Conservation (phyloP, 2,888 invertebrate species). For the Erynnis tages region DNA sequence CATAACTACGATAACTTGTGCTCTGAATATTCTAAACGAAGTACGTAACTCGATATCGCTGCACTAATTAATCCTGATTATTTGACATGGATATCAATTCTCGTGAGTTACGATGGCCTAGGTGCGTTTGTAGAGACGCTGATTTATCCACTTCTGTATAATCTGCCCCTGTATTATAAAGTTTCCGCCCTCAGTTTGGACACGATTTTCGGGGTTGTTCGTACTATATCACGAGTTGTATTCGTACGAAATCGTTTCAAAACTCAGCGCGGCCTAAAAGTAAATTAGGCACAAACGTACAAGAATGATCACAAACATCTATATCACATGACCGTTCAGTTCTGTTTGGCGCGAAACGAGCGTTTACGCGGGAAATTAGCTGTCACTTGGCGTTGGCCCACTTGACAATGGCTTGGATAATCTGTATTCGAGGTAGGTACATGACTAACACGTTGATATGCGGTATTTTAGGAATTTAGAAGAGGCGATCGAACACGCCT, state of each 20-base stretch:
- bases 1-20: not conserved
- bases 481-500: too few species aligned
- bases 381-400: slow-evolving; percentile 33
- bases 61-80: slow-evolving; percentile 21
- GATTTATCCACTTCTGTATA: slow-evolving; percentile 1
- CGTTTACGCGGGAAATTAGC: slow-evolving; percentile 41
- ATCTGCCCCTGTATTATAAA: too few species aligned
- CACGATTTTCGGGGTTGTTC: too few species aligned
- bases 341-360: slow-evolving; percentile 25
- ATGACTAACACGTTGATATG: too few species aligned
- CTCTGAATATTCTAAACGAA: not conserved
- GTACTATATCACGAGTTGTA: too few species aligned
- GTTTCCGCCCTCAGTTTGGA: too few species aligned
- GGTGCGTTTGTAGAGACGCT: slow-evolving; percentile 37
- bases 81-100: slow-evolving; percentile 14
- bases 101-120: slow-evolving; percentile 3
- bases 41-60: slow-evolving; percentile 4
- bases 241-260: too few species aligned
- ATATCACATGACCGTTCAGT: not conserved
- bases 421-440: too few species aligned
- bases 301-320: not conserved
- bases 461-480: too few species aligned
- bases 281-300: not conserved
- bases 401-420: not conserved
- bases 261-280: too few species aligned